These are phyloP conservation scores for Colletes gigas DNA, from an alignment of 1,140 invertebrate species.

Conservation along the genomic window DNA sequence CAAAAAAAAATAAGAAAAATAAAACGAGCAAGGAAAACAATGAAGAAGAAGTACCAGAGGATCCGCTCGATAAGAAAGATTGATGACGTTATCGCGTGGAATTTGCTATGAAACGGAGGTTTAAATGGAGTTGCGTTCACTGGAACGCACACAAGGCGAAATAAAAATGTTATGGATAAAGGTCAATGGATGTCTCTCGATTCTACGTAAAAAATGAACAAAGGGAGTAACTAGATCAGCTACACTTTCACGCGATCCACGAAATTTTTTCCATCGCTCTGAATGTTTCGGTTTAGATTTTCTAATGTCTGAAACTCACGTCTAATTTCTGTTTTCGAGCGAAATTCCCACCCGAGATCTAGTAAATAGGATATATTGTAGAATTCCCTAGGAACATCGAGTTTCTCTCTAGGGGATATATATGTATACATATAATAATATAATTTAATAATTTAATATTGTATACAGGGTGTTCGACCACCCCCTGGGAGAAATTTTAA, in stretches of 20 bases:
- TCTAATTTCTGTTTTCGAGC: constrained; percentile 22
- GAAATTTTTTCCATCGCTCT: no score
- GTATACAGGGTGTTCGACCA: no score
- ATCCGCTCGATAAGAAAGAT: constrained; percentile 27
- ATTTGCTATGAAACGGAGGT: constrained; percentile 41
- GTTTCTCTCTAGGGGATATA: no score
- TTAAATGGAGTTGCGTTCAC: constrained; percentile 6
- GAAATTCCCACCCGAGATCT: no score
- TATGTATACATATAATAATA: no score
- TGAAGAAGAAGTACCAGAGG: neutral
- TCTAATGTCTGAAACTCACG: neutral
- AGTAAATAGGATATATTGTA: no score
- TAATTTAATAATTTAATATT: no score
- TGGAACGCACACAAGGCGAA: neutral
- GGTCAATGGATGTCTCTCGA: constrained; percentile 16
- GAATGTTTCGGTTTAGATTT: no score
- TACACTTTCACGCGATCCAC: no score
- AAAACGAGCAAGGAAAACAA: neutral
- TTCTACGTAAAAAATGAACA: neutral
- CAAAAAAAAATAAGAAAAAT: neutral
- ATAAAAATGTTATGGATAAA: constrained; percentile 19
- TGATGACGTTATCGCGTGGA: constrained; percentile 57
- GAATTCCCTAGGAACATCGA: no score
- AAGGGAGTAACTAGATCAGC: neutral
- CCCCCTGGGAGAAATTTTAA: no score